Base-by-base conservation (phyloP, 2,797 vertebrate species). In the Gouania willdenowi region DNA sequence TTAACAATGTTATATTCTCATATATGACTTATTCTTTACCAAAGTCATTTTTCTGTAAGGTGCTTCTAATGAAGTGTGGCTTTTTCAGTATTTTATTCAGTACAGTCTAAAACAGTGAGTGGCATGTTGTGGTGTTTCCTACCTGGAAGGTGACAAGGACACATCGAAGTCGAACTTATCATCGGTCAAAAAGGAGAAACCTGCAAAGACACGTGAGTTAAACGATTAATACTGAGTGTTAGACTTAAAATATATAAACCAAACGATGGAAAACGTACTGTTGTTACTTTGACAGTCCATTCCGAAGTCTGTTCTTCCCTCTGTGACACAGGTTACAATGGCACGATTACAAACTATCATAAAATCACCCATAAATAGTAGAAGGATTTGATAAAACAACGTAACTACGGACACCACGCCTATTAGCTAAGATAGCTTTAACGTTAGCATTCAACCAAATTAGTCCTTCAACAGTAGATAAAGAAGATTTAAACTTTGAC, bases 151-250 rank as follows among this genome's bases (percentile, higher is more conserved):
- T 27, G 89, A 91, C 40, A 90, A 59, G 8, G 86, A 79, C 12
- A 90, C 58, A 6, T 91, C 86, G 42, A 91, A 91, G 64, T 91
- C 89, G 67, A 91, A 90, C 67, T 87, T 85, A 74, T 91, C 89
- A 20, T 90, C 89, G 2, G 65, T 24, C 56, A 91, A 55, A 12
- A 70, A 63, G 27, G 72, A 51, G 20, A 67, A 0, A 52, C 74
- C 79, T 78, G 57, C 21, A 9, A 2, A 17, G 13, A 53, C 5
- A 62, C 14, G 61, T 5, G n/a, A n/a, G n/a, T n/a, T n/a, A n/a
- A 34, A n/a, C n/a, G 4, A 13, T 0, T 8, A 8, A 0, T n/a
- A 1, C 35, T 2, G 21, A 7, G 21, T 23, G 21, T n/a, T n/a
- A 23, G 21, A 8, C 21, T 6, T 8, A 6, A 3, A 2, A 4